Evolutionary conservation across 2,797 vertebrate species (phyloP), one percentile per base, ranked within the genome.

Genomic region (Pseudocheirus occidentalis): DNA sequence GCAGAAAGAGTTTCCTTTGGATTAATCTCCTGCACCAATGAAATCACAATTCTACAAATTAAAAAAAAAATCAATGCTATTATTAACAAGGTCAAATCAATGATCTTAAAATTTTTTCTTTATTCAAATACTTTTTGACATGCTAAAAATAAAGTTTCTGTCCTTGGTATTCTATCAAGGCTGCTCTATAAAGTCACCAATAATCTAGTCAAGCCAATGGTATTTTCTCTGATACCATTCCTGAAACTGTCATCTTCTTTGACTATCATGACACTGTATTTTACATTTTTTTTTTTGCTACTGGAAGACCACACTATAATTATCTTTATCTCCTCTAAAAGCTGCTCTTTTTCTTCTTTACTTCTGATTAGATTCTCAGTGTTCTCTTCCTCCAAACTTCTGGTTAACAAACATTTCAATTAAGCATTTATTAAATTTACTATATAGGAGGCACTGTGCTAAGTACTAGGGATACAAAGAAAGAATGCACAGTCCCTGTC

Each of bases 221-320:
- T 31, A 27, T 57, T n/a, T 53, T 62, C 50, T 66, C 50, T 55
- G 53, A 7, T 3, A 14, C 40, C 93, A 5, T 92, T 95, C 91
- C 90, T 81, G 52, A 92, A 95, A 40, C 11, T 40, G 3, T 3
- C 53, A 59, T 91, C 24, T 31, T 58, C 52, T 11, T 4, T 7
- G 31, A 91, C 16, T 10, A 0, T 40, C 21, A 13, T n/a, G 53
- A 54, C 11, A 3, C 28, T 16, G 12, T n/a, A 27, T 0, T 89
- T 57, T 57, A 5, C 18, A 21, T 21, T 24, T 57, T 55, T 1
- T 0, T 11, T 0, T 54, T 55, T 40, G 0, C 0, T 0, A 34
- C 4, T 66, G 31, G 59, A 66, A 66, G 34, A 14, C 16, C 7
- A 7, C 1, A 55, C 29, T 21, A 55, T 14, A 0, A 1, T 34